These are phyloP conservation scores for Balaenoptera acutorostrata DNA, from an alignment of 2,113 vertebrate species.

Conservation along the genomic window DNA sequence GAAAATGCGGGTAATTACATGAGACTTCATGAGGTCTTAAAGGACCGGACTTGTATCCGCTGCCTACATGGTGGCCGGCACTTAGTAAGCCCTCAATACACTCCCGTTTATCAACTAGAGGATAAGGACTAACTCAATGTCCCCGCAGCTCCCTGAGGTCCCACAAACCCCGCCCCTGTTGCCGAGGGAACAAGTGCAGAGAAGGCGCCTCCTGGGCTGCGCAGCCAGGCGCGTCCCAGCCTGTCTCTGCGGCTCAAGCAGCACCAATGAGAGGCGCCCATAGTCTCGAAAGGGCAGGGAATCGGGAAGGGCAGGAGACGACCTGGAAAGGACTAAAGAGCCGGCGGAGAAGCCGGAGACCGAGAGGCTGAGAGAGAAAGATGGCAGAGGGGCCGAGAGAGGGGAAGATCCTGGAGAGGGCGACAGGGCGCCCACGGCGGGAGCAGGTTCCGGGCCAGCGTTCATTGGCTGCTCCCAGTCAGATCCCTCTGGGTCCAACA, in stretches of 20 bases:
- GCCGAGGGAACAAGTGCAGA: background rate
- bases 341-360: background rate
- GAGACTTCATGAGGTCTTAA: background rate
- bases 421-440: background rate
- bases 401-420: too few species aligned
- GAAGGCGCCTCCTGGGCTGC: background rate
- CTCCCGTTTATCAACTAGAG: background rate
- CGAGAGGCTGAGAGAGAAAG: background rate
- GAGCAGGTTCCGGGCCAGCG: background rate
- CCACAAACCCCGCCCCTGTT: background rate
- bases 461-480: background rate
- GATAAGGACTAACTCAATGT: background rate
- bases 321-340: background rate
- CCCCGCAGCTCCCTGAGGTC: background rate
- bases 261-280: background rate
- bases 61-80: background rate
- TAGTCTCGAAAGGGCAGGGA: background rate
- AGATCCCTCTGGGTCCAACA: background rate
- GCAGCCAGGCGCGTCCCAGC: background rate
- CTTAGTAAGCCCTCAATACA: background rate
- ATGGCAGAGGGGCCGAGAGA: background rate
- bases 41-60: background rate
- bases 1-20: background rate
- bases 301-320: background rate
- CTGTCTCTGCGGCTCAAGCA: accelerated